Evolutionary conservation across 2,888 invertebrate genomes (phyloP), one percentile per base, ranked within the genome.

Genomic region (Shargacucullia verbasci): DNA sequence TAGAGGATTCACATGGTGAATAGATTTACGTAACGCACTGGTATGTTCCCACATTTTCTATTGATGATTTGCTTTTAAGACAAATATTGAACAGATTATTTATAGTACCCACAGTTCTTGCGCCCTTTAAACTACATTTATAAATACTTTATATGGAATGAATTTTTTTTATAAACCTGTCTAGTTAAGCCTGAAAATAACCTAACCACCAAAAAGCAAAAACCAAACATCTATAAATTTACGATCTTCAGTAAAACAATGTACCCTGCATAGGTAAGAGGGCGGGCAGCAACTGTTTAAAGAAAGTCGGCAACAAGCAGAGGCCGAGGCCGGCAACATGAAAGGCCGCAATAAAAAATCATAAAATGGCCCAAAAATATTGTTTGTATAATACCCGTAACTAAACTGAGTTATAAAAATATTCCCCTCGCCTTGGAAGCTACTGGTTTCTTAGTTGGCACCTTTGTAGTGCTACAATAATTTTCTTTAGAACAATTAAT

Each of bases 291-390:
- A 76, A 78, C 62, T 73, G 73, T 58, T 67, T 73, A 79, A 82
- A 87, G 90, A 90, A 90, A 90, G 88, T 85, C 83, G 76, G 81
- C 82, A 76, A 75, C 35, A 47, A 57, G 49, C 55, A 68, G 62
- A 67, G 63, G 64, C 58, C 67, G 58, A 73, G 69, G 76, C 73
- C 87, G 89, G 88, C 81, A 59, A 81, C 73, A 79, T 88, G 69
- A 89, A 90, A 85, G 81, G 50, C 55, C 65, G 83, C 73, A 84
- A 88, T 91, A 90, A 90, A 90, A 75, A 86, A 85, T 81, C 84
- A 82, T 87, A 88, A 89, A 88, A 82, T 84, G 80, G 81, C 85
- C 78, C 86, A 75, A 84, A 83, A 33, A 85, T 82, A 77, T 84
- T 87, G 84, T 86, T 80, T 81, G 70, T 70, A 54, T 76, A 79